Evolutionary conservation across 2,888 invertebrate species (phyloP), one percentile per base, ranked within the genome.

Genomic region (Lasius platythorax): DNA sequence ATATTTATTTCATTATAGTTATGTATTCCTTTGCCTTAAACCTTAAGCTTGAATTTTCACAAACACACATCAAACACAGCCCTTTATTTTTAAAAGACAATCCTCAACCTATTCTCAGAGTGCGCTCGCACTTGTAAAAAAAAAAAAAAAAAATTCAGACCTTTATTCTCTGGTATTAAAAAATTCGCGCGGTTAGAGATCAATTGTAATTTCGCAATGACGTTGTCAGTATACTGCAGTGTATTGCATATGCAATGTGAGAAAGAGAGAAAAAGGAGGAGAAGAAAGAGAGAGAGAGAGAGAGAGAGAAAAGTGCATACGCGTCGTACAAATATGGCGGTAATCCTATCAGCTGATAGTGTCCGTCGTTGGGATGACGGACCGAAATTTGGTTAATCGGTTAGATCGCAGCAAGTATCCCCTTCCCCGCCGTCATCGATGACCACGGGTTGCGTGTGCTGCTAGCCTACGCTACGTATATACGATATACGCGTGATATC

Each of bases 261-360:
- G 63, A 58, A 28, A 40, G 53, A 40, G 40, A 61, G 46, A 33
- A 30, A 43, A 30, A 5, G 28, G n/a, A 78, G 33, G n/a, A 56
- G 40, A 23, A 23, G 18, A 33, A 23, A 64, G 40, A 78, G 50
- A 66, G 67, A 78, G 18, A 33, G 33, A 64, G 40, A 78, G 50
- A 66, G 67, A 78, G 18, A 72, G 18, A 33, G 33, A 64, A 33
- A 15, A 33, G 15, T 43, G 58, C 30, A 79, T 50, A 53, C 73
- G 72, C 61, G 37, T 46, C 72, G 28, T n/a, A 4, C 79, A 85
- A 91, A 85, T 85, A 91, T 91, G 91, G 91, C 90, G 90, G 88
- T 90, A 91, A 91, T 91, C 89, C 91, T 87, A 91, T 93, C 92
- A 93, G 92, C 91, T 92, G 92, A 89, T 90, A 91, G 90, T 87